Percentiles rank a stretch among this genome's conserved stretches.
These are phyloP conservation scores for Myioborus miniatus DNA, from an alignment of 2,797 vertebrate genomes.

Conservation along the genomic window DNA sequence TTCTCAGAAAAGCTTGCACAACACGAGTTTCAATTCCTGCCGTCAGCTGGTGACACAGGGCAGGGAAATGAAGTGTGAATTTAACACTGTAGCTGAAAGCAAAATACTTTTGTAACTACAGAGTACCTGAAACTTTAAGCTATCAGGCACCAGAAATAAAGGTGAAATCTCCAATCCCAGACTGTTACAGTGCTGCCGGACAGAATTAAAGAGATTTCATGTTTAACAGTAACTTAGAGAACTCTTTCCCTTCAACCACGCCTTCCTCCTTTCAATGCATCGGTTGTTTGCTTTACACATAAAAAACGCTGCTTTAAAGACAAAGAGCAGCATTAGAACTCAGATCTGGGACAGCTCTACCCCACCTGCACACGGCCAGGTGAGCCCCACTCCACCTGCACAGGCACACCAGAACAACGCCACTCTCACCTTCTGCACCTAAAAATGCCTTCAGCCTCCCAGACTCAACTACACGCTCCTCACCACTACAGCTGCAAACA, in stretches of 20 bases:
- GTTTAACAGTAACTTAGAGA: not conserved
- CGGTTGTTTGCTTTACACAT: rapidly evolving
- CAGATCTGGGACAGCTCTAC: not conserved
- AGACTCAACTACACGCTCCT: not conserved
- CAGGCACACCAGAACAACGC: not conserved
- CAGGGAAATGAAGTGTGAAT: rapidly evolving
- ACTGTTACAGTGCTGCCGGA: rapidly evolving
- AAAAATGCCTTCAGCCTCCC: not conserved
- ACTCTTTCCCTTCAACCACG: not conserved
- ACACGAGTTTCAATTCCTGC: not conserved
- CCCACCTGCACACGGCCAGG: not conserved
- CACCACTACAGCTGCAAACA: not conserved
- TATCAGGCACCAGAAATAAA: not conserved
- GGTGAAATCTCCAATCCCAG: not conserved
- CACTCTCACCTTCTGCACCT: not conserved
- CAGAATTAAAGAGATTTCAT: not conserved
- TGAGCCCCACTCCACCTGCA: not conserved
- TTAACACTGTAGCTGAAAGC: not conserved
- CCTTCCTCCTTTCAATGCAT: rapidly evolving
- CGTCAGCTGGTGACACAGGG: not conserved
- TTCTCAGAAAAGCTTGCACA: not conserved
- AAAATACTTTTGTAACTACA: not conserved
- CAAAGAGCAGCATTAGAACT: not conserved
- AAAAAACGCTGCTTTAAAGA: rapidly evolving
- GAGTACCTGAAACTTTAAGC: not conserved